A percentile compares a stretch with the other conserved stretches of the same genome.
Evolutionary conservation across 1,140 invertebrate genomes (phyloP).

Genomic region (Lepidurus apus): DNA sequence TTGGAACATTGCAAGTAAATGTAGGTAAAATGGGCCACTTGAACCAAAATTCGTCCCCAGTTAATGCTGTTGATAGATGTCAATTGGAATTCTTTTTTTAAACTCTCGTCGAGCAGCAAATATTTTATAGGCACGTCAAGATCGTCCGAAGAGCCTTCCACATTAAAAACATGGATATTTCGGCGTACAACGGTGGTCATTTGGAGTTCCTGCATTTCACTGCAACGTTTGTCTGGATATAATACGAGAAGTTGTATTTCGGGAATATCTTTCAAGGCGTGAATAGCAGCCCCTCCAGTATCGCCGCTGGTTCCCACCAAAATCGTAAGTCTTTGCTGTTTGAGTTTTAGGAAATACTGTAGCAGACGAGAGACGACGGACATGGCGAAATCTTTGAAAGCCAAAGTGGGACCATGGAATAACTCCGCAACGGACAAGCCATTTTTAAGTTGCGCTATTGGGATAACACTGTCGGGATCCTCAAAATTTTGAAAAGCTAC

Average conservation of each 20-base stretch:
- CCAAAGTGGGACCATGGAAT: conserved; percentile 49
- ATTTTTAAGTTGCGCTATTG: conserved; percentile 40
- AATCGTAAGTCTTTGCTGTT: conserved; percentile 29
- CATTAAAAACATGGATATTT: conserved; percentile 48
- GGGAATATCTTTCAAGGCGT: conserved; percentile 44
- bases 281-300: conserved; percentile 51
- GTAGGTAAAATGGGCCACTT: conserved; percentile 49
- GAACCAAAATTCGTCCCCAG: conserved; percentile 50
- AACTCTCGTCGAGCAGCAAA: conserved; percentile 44
- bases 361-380: conserved; percentile 46
- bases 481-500: conserved; percentile 23
- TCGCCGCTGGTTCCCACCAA: conserved; percentile 50
- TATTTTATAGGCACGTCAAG: conserved; percentile 47
- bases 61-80: conserved; percentile 50
- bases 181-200: conserved; percentile 48
- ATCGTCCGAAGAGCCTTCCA: conserved; percentile 50
- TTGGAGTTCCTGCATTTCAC: conserved; percentile 48
- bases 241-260: conserved; percentile 49
- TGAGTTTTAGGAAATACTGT: conserved; percentile 46
- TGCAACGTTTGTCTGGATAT: conserved; percentile 46
- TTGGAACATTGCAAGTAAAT: conserved; percentile 44
- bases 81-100: conserved; percentile 42
- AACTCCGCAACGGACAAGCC: conserved; percentile 47
- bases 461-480: conserved; percentile 41
- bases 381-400: conserved; percentile 51